Percentiles rank a stretch among this genome's conserved stretches.
These are phyloP conservation scores for Caradrina kadenii DNA, from an alignment of 2,888 invertebrate species.

Conservation along the genomic window DNA sequence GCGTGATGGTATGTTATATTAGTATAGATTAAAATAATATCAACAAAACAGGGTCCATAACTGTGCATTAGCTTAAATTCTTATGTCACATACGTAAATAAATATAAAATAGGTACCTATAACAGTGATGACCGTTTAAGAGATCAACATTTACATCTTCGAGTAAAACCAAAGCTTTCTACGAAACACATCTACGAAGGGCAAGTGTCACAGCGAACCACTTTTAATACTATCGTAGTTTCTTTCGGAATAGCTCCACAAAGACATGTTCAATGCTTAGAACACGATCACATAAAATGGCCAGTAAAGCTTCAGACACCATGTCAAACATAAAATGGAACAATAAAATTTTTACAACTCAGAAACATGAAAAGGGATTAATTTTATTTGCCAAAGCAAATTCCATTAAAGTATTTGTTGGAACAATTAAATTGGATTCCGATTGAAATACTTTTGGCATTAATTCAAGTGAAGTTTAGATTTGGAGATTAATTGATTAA, in stretches of 20 bases:
- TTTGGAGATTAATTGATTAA: conserved; percentile 26
- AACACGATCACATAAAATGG: conserved; percentile 74
- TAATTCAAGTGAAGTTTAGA: conserved; percentile 32
- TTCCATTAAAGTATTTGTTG: conserved; percentile 64
- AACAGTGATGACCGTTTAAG: neutral
- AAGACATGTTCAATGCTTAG: conserved; percentile 67
- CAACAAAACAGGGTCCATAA: too few relatives aligned
- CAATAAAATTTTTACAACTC: conserved; percentile 79
- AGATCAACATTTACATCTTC: neutral
- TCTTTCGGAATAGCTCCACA: conserved; percentile 45
- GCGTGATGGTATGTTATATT: too few relatives aligned
- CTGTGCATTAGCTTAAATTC: too few relatives aligned
- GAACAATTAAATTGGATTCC: conserved; percentile 64
- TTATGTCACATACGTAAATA: too few relatives aligned
- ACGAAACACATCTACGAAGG: conserved; percentile 11
- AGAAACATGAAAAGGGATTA: conserved; percentile 74
- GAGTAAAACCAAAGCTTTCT: conserved; percentile 10
- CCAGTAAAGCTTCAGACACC: conserved; percentile 73
- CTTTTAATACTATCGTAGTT: conserved; percentile 45
- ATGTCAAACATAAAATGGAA: conserved; percentile 74
- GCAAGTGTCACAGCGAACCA: conserved; percentile 28
- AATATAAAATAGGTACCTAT: neutral
- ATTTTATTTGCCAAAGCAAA: conserved; percentile 71
- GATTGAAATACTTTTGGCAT: conserved; percentile 46
- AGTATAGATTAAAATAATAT: too few relatives aligned